Evolutionary conservation across 2,888 invertebrate species (phyloP).

Genomic region (Dicyrtomina minuta): DNA sequence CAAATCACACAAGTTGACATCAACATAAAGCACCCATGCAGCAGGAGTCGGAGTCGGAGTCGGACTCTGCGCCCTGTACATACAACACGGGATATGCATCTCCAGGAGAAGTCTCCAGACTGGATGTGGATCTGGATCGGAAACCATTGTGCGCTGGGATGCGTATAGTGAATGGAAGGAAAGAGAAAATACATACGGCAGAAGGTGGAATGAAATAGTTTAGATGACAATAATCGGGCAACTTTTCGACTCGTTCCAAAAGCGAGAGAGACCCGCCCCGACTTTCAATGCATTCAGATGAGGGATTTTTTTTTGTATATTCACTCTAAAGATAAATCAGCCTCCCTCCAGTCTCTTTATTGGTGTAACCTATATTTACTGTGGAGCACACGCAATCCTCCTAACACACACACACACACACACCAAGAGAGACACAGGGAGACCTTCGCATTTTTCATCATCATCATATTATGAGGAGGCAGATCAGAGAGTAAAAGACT

Average conservation of each 20-base stretch:
- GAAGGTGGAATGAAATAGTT: neutral
- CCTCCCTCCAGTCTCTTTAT: constrained; percentile 30
- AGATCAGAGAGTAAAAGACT: neutral
- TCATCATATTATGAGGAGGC: neutral
- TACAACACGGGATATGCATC: too few relatives aligned
- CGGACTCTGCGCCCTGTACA: too few relatives aligned
- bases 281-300: constrained; percentile 19
- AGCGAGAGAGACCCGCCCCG: constrained; percentile 8
- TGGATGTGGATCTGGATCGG: too few relatives aligned
- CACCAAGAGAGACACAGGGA: constrained; percentile 41
- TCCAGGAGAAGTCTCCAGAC: too few relatives aligned
- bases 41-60: too few relatives aligned
- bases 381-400: constrained; percentile 50
- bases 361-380: constrained; percentile 53
- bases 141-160: too few relatives aligned
- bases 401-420: constrained; percentile 32
- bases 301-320: constrained; percentile 1
- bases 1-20: constrained; percentile 26
- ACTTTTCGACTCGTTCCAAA: constrained; percentile 15
- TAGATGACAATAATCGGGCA: constrained; percentile 24
- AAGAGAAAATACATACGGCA: too few relatives aligned
- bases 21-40: constrained; percentile 5
- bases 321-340: constrained; percentile 1
- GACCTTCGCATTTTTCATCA: neutral
- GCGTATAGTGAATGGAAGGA: too few relatives aligned